These are phyloP conservation scores for Bungarus multicinctus DNA, from an alignment of 2,113 vertebrate species.

Conservation along the genomic window DNA sequence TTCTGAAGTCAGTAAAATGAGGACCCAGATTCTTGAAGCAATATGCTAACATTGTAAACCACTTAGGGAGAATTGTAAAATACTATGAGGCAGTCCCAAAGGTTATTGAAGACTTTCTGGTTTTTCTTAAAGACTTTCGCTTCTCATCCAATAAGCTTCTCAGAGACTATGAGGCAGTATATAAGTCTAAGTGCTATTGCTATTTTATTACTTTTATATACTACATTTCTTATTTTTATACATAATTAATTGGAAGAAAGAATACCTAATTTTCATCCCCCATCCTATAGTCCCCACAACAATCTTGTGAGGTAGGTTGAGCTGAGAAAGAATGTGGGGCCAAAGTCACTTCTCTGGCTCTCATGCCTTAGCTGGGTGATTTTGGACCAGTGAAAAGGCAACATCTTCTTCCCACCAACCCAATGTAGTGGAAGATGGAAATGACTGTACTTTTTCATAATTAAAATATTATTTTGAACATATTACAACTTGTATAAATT, in stretches of 20 bases:
- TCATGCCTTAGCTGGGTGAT: not conserved
- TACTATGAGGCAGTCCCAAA: not conserved
- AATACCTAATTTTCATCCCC: not conserved
- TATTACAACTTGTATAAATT: not conserved
- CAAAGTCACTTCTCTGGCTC: not conserved
- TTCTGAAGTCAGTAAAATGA: not conserved
- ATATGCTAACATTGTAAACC: not conserved
- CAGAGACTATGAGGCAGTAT: not conserved
- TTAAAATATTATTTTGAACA: not conserved
- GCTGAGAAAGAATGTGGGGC: not conserved
- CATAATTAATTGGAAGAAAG: not conserved
- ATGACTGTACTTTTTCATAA: not conserved
- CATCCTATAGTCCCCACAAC: no score
- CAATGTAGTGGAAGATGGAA: not conserved
- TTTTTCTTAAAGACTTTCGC: no score
- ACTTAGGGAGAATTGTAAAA: not conserved
- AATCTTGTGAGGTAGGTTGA: not conserved
- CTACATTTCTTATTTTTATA: not conserved
- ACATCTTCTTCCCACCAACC: not conserved
- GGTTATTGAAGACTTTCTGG: no score
- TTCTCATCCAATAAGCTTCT: no score
- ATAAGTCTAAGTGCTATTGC: not conserved
- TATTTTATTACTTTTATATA: not conserved
- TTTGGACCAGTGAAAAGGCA: not conserved
- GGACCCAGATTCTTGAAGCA: not conserved